phyloP scores from a whole-genome alignment of 2,113 vertebrate genomes.

The Eleginops maclovinus region DNA sequence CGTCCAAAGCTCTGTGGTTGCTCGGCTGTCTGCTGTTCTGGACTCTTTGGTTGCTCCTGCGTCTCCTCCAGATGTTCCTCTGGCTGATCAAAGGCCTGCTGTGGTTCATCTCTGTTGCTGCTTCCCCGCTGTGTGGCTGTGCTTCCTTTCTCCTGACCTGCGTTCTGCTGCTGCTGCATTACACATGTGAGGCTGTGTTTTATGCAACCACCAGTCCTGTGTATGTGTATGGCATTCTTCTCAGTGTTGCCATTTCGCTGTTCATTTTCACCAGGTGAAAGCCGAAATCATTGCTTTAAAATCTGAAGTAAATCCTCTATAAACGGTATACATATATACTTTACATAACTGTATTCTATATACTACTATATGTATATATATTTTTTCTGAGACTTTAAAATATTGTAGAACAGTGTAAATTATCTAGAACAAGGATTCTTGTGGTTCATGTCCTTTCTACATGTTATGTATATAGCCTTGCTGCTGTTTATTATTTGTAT shows the following conservation, averaged over 20 bases:
- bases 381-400: background rate
- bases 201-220: background rate
- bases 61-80: background rate
- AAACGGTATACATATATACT: background rate
- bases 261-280: background rate
- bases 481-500: too few species aligned
- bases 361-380: background rate
- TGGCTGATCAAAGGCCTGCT: background rate
- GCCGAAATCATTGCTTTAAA: background rate
- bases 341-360: too few species aligned
- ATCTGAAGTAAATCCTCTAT: background rate
- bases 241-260: background rate
- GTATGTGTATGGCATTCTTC: background rate
- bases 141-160: background rate
- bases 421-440: too few species aligned
- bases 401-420: too few species aligned
- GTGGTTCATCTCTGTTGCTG: background rate
- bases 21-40: background rate
- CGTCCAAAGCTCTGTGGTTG: background rate
- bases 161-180: background rate
- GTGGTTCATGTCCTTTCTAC: too few species aligned
- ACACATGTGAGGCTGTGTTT: background rate
- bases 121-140: background rate
- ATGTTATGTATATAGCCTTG: too few species aligned
- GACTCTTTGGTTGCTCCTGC: slow-evolving; percentile 6